phyloP scores from a whole-genome alignment of 2,888 invertebrate species.

The Lampropteryx suffumata region DNA sequence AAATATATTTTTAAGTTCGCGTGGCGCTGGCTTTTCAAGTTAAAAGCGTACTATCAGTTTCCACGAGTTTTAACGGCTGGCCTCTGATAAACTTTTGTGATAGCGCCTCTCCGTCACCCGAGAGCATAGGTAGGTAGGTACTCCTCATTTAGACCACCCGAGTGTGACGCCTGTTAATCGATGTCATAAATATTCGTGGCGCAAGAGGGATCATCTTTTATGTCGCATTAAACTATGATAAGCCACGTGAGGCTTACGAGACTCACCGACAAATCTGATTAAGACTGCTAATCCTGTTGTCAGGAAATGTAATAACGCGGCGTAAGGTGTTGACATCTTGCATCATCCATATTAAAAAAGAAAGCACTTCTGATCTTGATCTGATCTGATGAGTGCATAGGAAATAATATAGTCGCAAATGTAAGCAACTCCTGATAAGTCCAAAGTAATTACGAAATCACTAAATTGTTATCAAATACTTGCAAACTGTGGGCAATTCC shows the following conservation, averaged over 20 bases:
- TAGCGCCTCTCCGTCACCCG: slow-evolving; percentile 51
- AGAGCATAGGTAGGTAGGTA: slow-evolving; percentile 30
- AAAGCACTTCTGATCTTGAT: no score
- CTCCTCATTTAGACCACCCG: slow-evolving; percentile 62
- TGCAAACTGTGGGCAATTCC: slow-evolving; percentile 48
- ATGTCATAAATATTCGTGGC: slow-evolving; percentile 71
- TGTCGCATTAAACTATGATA: slow-evolving; percentile 62
- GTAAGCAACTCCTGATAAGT: slow-evolving; percentile 4
- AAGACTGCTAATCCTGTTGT: slow-evolving; percentile 49
- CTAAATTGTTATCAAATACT: slow-evolving; percentile 29
- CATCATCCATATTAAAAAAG: slow-evolving; percentile 22
- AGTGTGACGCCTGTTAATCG: slow-evolving; percentile 51
- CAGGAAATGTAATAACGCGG: slow-evolving; percentile 24
- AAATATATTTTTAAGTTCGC: slow-evolving; percentile 35
- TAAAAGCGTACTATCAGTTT: slow-evolving; percentile 55
- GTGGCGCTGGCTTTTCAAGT: slow-evolving; percentile 40
- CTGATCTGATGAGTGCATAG: not conserved
- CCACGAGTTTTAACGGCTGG: slow-evolving; percentile 59
- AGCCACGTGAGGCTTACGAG: slow-evolving; percentile 47
- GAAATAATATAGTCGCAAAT: slow-evolving; percentile 1
- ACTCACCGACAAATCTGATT: slow-evolving; percentile 49
- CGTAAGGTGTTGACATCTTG: slow-evolving; percentile 26
- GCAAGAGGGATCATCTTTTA: slow-evolving; percentile 66
- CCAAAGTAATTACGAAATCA: slow-evolving; percentile 18
- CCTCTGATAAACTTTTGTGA: slow-evolving; percentile 65